phyloP scores from a whole-genome alignment of 2,797 vertebrate species.

The Gambelia wislizenii region DNA sequence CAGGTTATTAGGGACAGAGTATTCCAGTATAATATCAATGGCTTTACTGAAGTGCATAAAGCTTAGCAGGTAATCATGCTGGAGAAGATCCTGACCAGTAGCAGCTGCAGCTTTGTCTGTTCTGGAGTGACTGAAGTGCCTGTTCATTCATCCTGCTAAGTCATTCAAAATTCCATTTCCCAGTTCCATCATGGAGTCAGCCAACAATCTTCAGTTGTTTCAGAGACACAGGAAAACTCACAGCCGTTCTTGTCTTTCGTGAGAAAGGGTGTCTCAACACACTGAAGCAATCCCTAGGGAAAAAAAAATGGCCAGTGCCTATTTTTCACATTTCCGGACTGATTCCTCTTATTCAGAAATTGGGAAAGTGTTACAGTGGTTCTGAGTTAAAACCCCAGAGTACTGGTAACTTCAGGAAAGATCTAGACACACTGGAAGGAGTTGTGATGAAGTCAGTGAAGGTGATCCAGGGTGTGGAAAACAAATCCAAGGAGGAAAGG shows the following conservation, averaged over 20 bases:
- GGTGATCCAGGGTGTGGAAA: not conserved
- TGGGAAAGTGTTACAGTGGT: not conserved
- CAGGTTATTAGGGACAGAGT: constrained; percentile 72
- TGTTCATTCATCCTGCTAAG: not conserved
- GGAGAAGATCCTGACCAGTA: not conserved
- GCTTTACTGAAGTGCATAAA: not conserved
- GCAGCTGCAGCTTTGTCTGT: not conserved
- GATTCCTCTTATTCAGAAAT: not conserved
- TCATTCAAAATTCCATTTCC: not conserved
- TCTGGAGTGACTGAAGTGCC: not conserved
- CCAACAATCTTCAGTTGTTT: not conserved
- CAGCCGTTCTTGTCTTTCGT: not conserved
- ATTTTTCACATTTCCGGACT: not conserved
- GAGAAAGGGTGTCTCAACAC: not conserved
- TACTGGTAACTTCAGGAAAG: not conserved
- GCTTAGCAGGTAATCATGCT: not conserved
- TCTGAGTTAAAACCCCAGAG: not conserved
- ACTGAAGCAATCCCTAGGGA: no score
- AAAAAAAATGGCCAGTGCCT: no score
- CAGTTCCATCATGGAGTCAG: not conserved
- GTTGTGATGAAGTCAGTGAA: not conserved
- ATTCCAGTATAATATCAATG: not conserved
- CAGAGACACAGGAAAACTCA: not conserved
- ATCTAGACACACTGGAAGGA: not conserved
- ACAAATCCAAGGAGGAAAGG: not conserved